Percentiles rank a stretch among this genome's conserved stretches.
These are phyloP conservation scores for Copidosoma floridanum DNA, from an alignment of 1,140 invertebrate species.

Conservation along the genomic window DNA sequence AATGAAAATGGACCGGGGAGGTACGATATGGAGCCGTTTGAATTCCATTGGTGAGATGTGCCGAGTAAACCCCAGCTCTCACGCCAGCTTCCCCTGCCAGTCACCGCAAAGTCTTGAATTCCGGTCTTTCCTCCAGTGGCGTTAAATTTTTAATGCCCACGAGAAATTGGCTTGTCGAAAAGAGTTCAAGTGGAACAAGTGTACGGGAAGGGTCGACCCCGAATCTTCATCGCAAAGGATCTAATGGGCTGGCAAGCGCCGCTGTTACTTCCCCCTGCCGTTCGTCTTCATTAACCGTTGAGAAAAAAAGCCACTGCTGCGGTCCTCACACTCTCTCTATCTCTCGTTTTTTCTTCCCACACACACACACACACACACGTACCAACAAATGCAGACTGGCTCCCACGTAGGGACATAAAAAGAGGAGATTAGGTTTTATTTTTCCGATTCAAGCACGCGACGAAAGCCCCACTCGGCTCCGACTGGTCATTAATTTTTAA, in stretches of 20 bases:
- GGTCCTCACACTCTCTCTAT: no score
- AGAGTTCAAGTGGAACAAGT: constrained; percentile 5
- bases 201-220: not conserved
- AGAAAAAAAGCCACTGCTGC: constrained; percentile 15
- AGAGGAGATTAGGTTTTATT: constrained; percentile 18
- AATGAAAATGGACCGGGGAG: no score
- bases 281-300: constrained; percentile 44
- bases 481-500: constrained; percentile 47
- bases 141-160: constrained; percentile 12
- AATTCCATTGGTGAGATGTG: no score
- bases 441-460: no score
- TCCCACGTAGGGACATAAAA: not conserved
- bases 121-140: not conserved
- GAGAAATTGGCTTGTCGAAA: constrained; percentile 10
- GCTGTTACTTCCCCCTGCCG: no score
- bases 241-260: constrained; percentile 35
- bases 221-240: constrained; percentile 24
- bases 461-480: constrained; percentile 9
- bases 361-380: no score
- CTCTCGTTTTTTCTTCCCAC: no score
- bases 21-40: no score
- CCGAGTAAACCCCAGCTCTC: not conserved
- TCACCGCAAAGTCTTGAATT: no score
- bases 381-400: no score
- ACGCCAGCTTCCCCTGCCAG: not conserved